phyloP scores from a whole-genome alignment of 2,113 vertebrate species.

The Reinhardtius hippoglossoides region DNA sequence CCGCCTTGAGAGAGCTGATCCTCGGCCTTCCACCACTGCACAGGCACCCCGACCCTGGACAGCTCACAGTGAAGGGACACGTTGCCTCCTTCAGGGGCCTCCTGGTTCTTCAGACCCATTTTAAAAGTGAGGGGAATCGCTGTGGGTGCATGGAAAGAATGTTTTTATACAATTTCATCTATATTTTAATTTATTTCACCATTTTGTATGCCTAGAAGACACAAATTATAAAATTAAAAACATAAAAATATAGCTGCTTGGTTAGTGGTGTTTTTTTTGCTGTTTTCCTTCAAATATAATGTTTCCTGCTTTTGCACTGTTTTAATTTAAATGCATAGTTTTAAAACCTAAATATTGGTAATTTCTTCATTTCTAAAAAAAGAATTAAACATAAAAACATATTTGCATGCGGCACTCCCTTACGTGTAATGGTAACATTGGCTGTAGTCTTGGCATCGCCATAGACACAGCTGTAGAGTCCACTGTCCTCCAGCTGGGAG shows the following conservation, averaged over 20 bases:
- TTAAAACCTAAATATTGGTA: background rate
- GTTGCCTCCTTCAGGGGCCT: constrained; percentile 83
- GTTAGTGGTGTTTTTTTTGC: too few species aligned
- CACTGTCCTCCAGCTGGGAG: constrained; percentile 86
- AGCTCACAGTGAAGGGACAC: constrained; percentile 83
- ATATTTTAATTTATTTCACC: too few species aligned
- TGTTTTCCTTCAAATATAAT: too few species aligned
- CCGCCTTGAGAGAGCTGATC: constrained; percentile 76
- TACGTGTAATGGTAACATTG: constrained; percentile 87
- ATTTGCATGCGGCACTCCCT: constrained; percentile 33
- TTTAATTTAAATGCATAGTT: too few species aligned
- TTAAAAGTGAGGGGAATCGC: constrained; percentile 83
- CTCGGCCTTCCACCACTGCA: constrained; percentile 88
- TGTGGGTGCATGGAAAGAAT: constrained; percentile 33
- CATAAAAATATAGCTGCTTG: too few species aligned
- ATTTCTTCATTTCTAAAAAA: background rate
- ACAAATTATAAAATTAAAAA: too few species aligned
- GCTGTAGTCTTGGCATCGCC: constrained; percentile 84
- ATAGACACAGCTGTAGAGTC: constrained; percentile 87
- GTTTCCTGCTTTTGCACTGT: too few species aligned
- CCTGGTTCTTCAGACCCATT: constrained; percentile 85
- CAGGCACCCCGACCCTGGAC: constrained; percentile 80
- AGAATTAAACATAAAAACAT: background rate
- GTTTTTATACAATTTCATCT: too few species aligned
- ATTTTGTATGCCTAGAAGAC: too few species aligned